phyloP scores from a whole-genome alignment of 1,140 invertebrate genomes.

The Phenacoccus solenopsis region DNA sequence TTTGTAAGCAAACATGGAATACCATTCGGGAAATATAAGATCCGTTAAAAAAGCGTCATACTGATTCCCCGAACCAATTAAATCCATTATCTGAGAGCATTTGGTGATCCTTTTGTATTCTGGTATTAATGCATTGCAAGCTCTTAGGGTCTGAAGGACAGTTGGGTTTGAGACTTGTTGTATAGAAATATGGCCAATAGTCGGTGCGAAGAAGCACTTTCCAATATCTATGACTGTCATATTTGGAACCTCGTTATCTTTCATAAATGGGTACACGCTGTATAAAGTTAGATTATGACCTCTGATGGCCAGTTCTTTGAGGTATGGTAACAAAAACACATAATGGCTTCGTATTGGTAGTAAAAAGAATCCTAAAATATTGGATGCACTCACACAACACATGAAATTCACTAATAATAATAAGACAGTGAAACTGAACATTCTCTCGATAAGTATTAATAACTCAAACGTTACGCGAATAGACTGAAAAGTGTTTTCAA shows the following conservation, averaged over 20 bases:
- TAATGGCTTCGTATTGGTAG: slow-evolving; percentile 23
- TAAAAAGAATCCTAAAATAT: not conserved
- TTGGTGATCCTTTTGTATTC: slow-evolving; percentile 22
- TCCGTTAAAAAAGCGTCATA: not conserved
- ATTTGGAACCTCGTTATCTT: too few relatives aligned
- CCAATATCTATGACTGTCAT: too few relatives aligned
- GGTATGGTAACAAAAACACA: slow-evolving; percentile 18
- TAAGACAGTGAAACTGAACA: too few relatives aligned
- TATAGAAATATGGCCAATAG: too few relatives aligned
- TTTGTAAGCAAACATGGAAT: not conserved
- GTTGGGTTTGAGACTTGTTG: too few relatives aligned
- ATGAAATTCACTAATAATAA: too few relatives aligned
- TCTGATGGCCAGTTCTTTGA: slow-evolving; percentile 24
- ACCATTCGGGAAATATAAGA: not conserved
- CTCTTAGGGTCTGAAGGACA: too few relatives aligned
- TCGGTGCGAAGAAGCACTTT: too few relatives aligned
- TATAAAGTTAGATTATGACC: not conserved
- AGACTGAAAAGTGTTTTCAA: too few relatives aligned
- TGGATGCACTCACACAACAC: not conserved
- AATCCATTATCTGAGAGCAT: slow-evolving; percentile 26
- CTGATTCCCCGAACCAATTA: slow-evolving; percentile 20
- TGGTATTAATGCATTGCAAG: not conserved
- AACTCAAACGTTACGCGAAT: too few relatives aligned
- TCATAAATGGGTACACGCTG: not conserved
- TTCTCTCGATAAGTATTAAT: too few relatives aligned